A percentile compares a stretch with the other conserved stretches of the same genome.
These are phyloP conservation scores for Lasioglossum malachurum DNA, from an alignment of 2,888 invertebrate genomes.

Conservation along the genomic window DNA sequence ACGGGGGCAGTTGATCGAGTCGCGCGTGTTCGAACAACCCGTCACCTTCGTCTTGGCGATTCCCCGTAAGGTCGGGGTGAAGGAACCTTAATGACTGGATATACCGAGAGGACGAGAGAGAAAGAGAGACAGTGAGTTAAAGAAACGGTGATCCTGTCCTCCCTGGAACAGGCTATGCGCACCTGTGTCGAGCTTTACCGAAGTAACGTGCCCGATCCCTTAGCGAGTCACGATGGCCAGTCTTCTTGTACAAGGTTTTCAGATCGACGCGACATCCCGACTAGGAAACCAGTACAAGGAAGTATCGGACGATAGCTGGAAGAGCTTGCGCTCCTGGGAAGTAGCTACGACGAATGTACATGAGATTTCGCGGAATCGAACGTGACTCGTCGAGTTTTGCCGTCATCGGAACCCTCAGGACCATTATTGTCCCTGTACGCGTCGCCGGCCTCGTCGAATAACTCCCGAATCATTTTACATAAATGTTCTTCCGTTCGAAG, in stretches of 20 bases:
- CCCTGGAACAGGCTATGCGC: conserved; percentile 69
- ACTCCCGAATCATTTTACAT: background rate
- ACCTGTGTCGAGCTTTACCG: conserved; percentile 71
- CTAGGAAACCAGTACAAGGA: conserved; percentile 77
- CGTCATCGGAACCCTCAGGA: conserved; percentile 20
- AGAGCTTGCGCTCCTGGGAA: conserved; percentile 70
- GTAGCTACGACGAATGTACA: conserved; percentile 66
- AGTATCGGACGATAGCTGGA: conserved; percentile 66
- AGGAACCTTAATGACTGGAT: conserved; percentile 71
- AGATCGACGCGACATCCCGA: conserved; percentile 74
- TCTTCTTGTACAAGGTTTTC: conserved; percentile 73
- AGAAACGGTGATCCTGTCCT: conserved; percentile 70
- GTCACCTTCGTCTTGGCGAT: conserved; percentile 54
- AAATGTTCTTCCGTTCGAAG: background rate
- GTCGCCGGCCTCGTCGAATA: background rate
- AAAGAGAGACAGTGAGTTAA: conserved; percentile 54
- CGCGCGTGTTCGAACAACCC: conserved; percentile 36
- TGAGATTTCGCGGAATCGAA: conserved; percentile 63
- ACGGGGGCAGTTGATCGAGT: conserved; percentile 35
- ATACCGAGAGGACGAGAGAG: conserved; percentile 25
- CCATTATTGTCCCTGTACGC: background rate
- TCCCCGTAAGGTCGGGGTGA: conserved; percentile 68
- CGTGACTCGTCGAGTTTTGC: conserved; percentile 56
- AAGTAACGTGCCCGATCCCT: conserved; percentile 72
- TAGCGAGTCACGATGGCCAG: conserved; percentile 70